These are phyloP conservation scores for Hassar affinis DNA, from an alignment of 2,113 vertebrate species.

Conservation along the genomic window DNA sequence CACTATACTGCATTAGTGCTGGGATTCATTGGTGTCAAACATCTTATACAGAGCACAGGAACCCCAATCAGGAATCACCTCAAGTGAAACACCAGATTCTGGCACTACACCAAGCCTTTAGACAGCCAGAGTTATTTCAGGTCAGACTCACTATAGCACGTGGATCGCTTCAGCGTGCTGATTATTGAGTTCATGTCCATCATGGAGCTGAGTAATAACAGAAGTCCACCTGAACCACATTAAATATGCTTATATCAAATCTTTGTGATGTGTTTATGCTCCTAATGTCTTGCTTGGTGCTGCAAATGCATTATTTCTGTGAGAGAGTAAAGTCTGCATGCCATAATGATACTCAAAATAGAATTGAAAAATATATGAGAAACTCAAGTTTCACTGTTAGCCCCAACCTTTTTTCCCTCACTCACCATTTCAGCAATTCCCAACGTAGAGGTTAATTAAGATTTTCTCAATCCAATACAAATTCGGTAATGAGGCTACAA, in stretches of 20 bases:
- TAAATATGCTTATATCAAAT: neutral
- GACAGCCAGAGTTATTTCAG: neutral
- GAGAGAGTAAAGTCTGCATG: neutral
- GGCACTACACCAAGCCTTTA: neutral
- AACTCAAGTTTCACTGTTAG: too few species aligned
- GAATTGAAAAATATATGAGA: too few species aligned
- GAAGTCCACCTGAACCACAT: neutral
- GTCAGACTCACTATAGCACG: slow-evolving; percentile 7
- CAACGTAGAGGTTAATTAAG: too few species aligned
- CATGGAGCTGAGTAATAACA: neutral
- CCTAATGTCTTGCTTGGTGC: neutral
- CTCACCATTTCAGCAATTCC: too few species aligned
- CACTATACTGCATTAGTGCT: too few species aligned
- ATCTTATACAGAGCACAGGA: too few species aligned
- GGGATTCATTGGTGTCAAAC: too few species aligned
- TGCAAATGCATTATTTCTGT: neutral
- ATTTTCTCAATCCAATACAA: too few species aligned
- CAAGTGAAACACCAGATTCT: neutral
- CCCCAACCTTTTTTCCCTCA: too few species aligned
- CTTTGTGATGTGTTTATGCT: too few species aligned
- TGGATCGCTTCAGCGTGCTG: neutral
- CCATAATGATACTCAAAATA: neutral
- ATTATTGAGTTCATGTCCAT: neutral
- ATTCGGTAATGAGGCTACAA: too few species aligned
- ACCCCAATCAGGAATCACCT: neutral